phyloP scores from a whole-genome alignment of 2,113 vertebrate species.

The Syrmaticus mikado region DNA sequence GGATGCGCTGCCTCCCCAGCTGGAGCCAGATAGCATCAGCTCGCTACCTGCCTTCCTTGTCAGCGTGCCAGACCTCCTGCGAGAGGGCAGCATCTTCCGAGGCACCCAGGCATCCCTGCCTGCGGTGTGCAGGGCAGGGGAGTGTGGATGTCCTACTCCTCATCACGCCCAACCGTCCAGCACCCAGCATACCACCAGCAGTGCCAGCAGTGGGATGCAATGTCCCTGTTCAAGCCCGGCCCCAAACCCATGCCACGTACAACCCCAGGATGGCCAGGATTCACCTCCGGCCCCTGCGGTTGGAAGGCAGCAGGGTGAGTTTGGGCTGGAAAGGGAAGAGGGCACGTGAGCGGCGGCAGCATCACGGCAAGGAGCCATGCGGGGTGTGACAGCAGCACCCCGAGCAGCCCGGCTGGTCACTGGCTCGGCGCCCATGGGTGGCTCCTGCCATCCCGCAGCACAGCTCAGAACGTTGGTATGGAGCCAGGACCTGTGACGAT shows the following conservation, averaged over 20 bases:
- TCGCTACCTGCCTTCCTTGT: not conserved
- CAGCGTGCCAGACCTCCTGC: not conserved
- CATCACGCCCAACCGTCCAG: not conserved
- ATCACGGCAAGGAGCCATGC: fast-evolving
- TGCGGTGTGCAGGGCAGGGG: fast-evolving
- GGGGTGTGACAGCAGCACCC: not conserved
- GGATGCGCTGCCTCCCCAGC: not conserved
- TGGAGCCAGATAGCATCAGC: conserved; percentile 3
- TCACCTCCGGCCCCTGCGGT: fast-evolving
- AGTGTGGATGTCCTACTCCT: not conserved
- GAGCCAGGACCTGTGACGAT: fast-evolving
- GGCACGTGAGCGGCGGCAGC: not conserved
- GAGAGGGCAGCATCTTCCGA: not conserved
- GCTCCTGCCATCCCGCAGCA: not conserved
- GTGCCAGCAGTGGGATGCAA: not conserved
- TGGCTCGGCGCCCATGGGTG: fast-evolving
- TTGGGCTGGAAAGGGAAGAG: not conserved
- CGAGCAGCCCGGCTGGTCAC: not conserved
- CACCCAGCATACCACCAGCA: fast-evolving
- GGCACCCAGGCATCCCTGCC: not conserved
- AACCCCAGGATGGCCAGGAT: not conserved
- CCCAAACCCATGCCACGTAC: not conserved
- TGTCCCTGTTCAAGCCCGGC: not conserved
- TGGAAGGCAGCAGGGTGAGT: not conserved
- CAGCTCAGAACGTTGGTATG: fast-evolving